A percentile compares a stretch with the other conserved stretches of the same genome.
Evolutionary conservation across 2,888 invertebrate species (phyloP).

Genomic region (Phalera bucephala): DNA sequence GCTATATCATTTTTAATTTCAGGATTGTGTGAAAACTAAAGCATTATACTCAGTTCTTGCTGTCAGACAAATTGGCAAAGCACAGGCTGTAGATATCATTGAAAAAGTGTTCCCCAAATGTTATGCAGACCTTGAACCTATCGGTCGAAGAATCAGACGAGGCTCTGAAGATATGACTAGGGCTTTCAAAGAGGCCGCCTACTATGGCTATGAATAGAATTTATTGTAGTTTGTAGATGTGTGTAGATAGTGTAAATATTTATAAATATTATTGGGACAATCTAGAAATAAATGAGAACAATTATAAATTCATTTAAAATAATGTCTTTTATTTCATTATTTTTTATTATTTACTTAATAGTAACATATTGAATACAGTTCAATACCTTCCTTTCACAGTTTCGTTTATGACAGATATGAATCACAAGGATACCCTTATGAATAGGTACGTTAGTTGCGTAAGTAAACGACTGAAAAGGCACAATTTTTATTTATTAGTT

Average conservation of each 20-base stretch:
- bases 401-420: conserved; percentile 30
- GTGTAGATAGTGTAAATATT: conserved; percentile 27
- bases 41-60: conserved; percentile 92
- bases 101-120: conserved; percentile 95
- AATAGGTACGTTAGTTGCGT: conserved; percentile 19
- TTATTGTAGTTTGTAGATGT: neutral
- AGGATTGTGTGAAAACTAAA: conserved; percentile 95
- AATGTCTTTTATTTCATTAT: conserved; percentile 80
- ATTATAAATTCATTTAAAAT: conserved; percentile 65
- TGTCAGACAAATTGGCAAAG: conserved; percentile 87
- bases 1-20: conserved; percentile 34
- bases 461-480: conserved; percentile 37
- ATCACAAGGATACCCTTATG: conserved; percentile 31
- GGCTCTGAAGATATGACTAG: conserved; percentile 89
- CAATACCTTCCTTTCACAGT: conserved; percentile 58
- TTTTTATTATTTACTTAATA: conserved; percentile 53
- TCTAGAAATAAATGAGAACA: conserved; percentile 59
- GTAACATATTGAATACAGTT: conserved; percentile 55
- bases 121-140: conserved; percentile 95
- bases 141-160: conserved; percentile 89
- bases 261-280: conserved; percentile 23
- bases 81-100: conserved; percentile 89
- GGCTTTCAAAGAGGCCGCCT: conserved; percentile 89
- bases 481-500: conserved; percentile 29
- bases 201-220: conserved; percentile 88